Conservation (phyloP, 2,113 vertebrate species). For the Rousettus leschenaultii region DNA sequence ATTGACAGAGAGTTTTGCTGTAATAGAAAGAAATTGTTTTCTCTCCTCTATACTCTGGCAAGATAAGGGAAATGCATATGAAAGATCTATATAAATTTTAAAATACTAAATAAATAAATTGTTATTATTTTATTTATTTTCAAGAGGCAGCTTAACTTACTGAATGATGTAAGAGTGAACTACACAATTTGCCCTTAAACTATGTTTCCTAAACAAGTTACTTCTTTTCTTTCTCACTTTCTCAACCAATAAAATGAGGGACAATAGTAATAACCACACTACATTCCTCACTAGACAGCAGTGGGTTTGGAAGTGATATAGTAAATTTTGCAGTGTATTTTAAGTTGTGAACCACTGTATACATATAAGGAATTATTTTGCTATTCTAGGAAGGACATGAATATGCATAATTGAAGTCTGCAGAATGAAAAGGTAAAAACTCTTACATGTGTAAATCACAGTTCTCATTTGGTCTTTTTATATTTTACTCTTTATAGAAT, state of each 20-base stretch:
- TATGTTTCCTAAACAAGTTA: neutral
- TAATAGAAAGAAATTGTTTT: neutral
- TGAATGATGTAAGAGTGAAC: neutral
- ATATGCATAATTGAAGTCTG: neutral
- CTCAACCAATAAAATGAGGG: neutral
- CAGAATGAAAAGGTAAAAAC: neutral
- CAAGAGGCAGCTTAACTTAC: neutral
- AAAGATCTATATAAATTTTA: neutral
- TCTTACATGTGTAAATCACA: neutral
- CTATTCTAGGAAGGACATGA: neutral
- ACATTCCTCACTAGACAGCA: neutral
- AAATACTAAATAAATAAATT: neutral
- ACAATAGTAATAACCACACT: neutral
- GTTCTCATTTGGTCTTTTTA: neutral
- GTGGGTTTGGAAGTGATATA: neutral
- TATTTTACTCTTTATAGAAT: neutral
- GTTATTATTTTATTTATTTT: conserved; percentile 12
- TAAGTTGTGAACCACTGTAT: neutral
- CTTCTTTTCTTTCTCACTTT: neutral
- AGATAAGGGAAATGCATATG: neutral
- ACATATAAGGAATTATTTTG: neutral
- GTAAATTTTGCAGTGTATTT: neutral
- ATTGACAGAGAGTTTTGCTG: neutral
- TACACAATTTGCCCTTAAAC: neutral
- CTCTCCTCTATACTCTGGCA: neutral